Conservation (phyloP, 35 echinoderm and acorn worm genomes). For the Anneissia japonica region DNA sequence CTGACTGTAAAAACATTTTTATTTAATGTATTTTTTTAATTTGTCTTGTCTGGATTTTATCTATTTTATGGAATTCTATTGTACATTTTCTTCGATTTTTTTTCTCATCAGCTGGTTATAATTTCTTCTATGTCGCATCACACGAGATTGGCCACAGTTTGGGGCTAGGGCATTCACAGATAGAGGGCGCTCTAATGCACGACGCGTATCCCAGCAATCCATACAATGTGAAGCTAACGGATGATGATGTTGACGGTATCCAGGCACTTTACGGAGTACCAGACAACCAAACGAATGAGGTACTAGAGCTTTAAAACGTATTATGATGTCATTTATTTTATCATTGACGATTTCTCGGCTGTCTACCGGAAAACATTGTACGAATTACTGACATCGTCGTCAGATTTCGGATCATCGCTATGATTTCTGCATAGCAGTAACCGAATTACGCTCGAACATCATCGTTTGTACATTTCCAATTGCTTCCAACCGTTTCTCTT, state of each 20-base stretch:
- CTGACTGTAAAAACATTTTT: too few relatives aligned
- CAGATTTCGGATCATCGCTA: too few relatives aligned
- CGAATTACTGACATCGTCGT: too few relatives aligned
- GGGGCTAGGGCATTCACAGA: not conserved
- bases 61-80: too few relatives aligned
- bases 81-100: not conserved
- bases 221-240: not conserved
- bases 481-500: too few relatives aligned
- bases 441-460: too few relatives aligned
- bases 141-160: not conserved
- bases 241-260: not conserved
- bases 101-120: slow-evolving; percentile 1
- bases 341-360: not conserved
- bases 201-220: not conserved
- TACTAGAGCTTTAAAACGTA: not conserved
- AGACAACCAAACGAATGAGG: not conserved
- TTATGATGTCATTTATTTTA: not conserved
- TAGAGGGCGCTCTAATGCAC: not conserved
- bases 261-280: not conserved
- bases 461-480: too few relatives aligned
- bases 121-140: not conserved
- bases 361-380: too few relatives aligned
- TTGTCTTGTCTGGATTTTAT: too few relatives aligned
- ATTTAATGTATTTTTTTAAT: too few relatives aligned
- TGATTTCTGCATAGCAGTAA: too few relatives aligned